Evolutionary conservation across 1,140 invertebrate genomes (phyloP).

Genomic region (Diorhabda carinulata): DNA sequence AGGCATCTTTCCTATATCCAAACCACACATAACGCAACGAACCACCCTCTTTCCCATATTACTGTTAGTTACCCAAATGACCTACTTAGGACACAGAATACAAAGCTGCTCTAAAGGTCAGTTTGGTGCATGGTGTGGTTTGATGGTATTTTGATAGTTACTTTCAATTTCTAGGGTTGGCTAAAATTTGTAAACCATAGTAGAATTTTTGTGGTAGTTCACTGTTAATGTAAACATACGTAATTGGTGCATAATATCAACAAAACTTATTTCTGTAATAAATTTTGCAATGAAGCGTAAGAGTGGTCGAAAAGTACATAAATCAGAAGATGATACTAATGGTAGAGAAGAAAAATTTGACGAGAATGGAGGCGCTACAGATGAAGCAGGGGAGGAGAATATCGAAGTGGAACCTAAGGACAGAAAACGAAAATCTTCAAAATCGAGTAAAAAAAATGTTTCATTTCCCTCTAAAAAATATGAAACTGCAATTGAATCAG

Average conservation of each 20-base stretch:
- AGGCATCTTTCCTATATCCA: too few species aligned
- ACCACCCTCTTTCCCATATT: too few species aligned
- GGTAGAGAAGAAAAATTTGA: slow-evolving; percentile 15
- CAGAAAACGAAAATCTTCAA: slow-evolving; percentile 12
- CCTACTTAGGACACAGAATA: too few species aligned
- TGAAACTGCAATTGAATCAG: background rate
- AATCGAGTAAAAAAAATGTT: slow-evolving; percentile 19
- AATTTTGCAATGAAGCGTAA: slow-evolving; percentile 22
- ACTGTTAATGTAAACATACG: too few species aligned
- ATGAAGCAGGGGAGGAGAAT: slow-evolving; percentile 6
- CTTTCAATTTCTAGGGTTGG: background rate
- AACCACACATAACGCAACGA: too few species aligned
- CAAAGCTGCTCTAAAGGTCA: too few species aligned
- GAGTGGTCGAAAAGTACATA: slow-evolving; percentile 18
- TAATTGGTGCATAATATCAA: too few species aligned
- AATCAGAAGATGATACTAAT: slow-evolving; percentile 16
- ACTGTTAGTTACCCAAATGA: too few species aligned
- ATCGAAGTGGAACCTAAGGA: slow-evolving; percentile 18
- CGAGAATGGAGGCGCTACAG: slow-evolving; percentile 22
- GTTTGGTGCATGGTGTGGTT: too few species aligned
- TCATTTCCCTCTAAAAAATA: slow-evolving; percentile 12
- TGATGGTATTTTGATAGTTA: background rate
- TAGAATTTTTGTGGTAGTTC: too few species aligned
- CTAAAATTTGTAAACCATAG: background rate
- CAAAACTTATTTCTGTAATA: too few species aligned